Base-by-base conservation (phyloP, 2,888 invertebrate genomes). In the Iselma pallidipennis region DNA sequence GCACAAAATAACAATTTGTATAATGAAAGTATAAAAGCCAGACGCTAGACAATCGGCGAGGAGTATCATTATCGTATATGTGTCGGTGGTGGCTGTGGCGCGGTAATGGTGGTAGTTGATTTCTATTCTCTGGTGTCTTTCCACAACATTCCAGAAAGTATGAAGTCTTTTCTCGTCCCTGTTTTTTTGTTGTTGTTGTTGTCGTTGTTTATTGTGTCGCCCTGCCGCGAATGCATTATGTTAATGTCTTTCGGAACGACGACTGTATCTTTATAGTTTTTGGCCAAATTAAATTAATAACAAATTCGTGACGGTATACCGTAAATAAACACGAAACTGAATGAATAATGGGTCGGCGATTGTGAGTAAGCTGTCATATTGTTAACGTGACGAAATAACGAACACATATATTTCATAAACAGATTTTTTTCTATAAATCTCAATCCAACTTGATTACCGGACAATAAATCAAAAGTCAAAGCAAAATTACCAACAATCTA, bases 351-450 rank as follows among this genome's bases (percentile, higher is more conserved):
- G 19, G 45, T 45, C 4, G 45, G 45, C 23, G 45, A 19, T 45
- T 45, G 45, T 45, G 45, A 45, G n/a, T 45, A 45, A 45, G 45
- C n/a, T 23, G 21, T 45, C 45, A 45, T 45, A 23, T 45, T 23
- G 23, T 45, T 23, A 45, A 45, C 23, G 21, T 45, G 19, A 45
- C 23, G 19, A 23, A 9, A 45, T 21, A 45, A 19, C 37, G n/a
- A 16, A 37, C 16, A 37, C n/a, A n/a, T n/a, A n/a, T n/a, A n/a
- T 37, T 16, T 37, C 37, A 16, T 37, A n/a, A n/a, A n/a, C 37
- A 37, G 19, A 7, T 16, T 37, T 12, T 31, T 16, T 37, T 14
- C 1, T 6, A 14, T 14, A 33, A 33, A 9, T 33, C 33, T 33
- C 4, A n/a, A 9, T 14, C 4, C 6, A 14, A 4, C 7, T 16